Evolutionary conservation across 2,888 invertebrate genomes (phyloP), one percentile per base, ranked within the genome.

Genomic region (Drosophila subsilvestris): DNA sequence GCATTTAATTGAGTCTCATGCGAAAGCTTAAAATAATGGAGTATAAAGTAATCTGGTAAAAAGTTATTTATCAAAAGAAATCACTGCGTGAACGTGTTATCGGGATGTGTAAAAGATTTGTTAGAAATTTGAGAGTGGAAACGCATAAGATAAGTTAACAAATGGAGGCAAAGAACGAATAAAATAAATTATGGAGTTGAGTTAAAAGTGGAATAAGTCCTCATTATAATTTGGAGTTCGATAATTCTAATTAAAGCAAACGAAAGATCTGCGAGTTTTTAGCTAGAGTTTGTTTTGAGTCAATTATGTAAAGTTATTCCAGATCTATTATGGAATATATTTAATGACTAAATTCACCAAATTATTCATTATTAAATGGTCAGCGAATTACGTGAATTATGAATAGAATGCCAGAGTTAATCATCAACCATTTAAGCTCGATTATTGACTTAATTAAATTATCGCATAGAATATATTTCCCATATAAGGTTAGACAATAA

Each of bases 11-110:
- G 12, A 10, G 8, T 8, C 29, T 18, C 27, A 12, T 7, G n/a
- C 22, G n/a, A 37, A 7, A 14, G 37, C 37, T n/a, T 37, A 37
- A n/a, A 37, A 37, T 37, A 57, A 57, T 56, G 18, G 29, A 12
- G 37, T n/a, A 37, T 32, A 7, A 47, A 29, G 32, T n/a, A 48
- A 45, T 22, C 12, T 3, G 9, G 42, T 29, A n/a, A 49, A 32
- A n/a, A 5, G 6, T 3, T 32, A 12, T 32, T 4, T 12, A 27
- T 9, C 27, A 2, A 27, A 9, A 2, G 9, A 27, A 27, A 32
- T 12, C 32, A 32, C 1, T 12, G 32, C 32, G 12, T 32, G 32
- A 32, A 32, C 1, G 32, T 37, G 37, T 5, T 14, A 2, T 14
- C 1, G 14, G 14, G 14, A 6, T 37, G 1, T 37, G 12, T 5